Evolutionary conservation across 92 coral and sea anemone species (phyloP), one percentile per base, ranked within the genome.

Genomic region (Ricordea florida): DNA sequence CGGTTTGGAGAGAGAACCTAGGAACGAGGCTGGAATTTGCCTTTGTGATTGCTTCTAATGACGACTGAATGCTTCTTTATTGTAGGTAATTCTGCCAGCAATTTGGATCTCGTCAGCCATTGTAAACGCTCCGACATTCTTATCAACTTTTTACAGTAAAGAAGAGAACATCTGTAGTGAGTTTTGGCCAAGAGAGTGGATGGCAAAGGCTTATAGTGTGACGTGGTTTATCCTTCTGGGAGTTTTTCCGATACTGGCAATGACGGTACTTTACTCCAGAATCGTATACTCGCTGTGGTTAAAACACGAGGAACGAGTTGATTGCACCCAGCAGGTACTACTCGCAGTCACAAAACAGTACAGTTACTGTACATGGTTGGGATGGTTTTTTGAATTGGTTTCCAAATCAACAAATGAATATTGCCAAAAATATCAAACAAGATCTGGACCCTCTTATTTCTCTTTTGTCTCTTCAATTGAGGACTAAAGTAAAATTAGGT

Each of bases 201-300:
- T 64, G 0, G 67, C 81, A 18, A 63, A 64, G 43, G 81, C 87
- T 11, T 72, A 72, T 76, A 72, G 81, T 34, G 13, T 75, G 5
- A 69, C 62, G 13, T 81, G 87, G 76, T 72, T 81, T 18, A 27
- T 64, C 20, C 31, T 57, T 10, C 68, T 74, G 24, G 76, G 81
- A 0, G 17, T 81, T 14, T 33, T 81, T 2, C 87, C 81, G 9
- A 33, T 73, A 8, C 0, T 72, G 20, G 46, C 66, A 23, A 81
- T 81, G 87, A 50, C 51, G 15, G 63, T 73, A 6, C 70, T 81
- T 36, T 81, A 73, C 52, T 70, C 81, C 46, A 62, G 81, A 64
- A 81, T 81, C 29, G 77, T 81, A 18, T 31, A 63, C 46, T 30
- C 58, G 11, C 69, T 81, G 30, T 81, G 87, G 87, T 81, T 81